Conservation (phyloP, 2,113 vertebrate species). For the Hirundichthys speculiger region DNA sequence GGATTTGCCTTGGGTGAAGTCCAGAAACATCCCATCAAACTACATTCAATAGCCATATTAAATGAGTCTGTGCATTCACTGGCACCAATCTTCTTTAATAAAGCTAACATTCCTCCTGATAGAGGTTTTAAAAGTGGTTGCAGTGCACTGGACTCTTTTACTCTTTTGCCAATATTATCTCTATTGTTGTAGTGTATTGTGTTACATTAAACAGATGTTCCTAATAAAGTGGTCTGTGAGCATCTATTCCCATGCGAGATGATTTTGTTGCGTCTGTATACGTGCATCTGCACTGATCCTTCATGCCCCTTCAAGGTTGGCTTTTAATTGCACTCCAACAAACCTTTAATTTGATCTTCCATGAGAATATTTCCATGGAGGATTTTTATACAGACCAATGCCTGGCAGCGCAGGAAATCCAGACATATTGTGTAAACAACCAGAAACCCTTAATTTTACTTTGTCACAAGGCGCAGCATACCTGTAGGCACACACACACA, state of each 20-base stretch:
- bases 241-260: background rate
- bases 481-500: background rate
- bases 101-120: background rate
- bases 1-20: too few relatives aligned
- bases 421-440: too few relatives aligned
- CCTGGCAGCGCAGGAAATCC: too few relatives aligned
- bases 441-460: slow-evolving; percentile 34
- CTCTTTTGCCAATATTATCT: too few relatives aligned
- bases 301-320: slow-evolving; percentile 9
- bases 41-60: too few relatives aligned
- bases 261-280: slow-evolving; percentile 13
- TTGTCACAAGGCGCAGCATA: background rate
- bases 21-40: too few relatives aligned
- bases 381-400: slow-evolving; percentile 16
- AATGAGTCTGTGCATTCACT: too few relatives aligned
- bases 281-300: too few relatives aligned
- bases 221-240: slow-evolving; percentile 1
- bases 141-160: background rate
- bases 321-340: slow-evolving; percentile 60
- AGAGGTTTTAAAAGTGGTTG: background rate
- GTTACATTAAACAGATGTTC: slow-evolving; percentile 1
- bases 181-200: too few relatives aligned
- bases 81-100: too few relatives aligned
- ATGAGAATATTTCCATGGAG: slow-evolving; percentile 29
- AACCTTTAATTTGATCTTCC: slow-evolving; percentile 59